Percentiles rank a stretch among this genome's conserved stretches.
phyloP scores from a whole-genome alignment of 2,888 invertebrate species.

The Latrodectus hesperus region DNA sequence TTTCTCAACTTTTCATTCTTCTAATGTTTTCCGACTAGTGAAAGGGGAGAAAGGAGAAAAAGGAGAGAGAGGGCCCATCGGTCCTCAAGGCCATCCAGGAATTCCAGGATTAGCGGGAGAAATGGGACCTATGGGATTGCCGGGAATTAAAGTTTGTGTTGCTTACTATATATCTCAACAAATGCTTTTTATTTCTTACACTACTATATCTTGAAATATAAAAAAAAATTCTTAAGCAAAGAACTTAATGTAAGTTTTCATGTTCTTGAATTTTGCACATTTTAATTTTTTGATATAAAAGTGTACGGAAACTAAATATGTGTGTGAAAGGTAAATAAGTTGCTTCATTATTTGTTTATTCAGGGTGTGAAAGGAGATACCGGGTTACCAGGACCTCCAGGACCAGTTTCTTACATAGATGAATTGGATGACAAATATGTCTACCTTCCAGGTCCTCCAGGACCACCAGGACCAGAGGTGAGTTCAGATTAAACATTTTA shows the following conservation, averaged over 20 bases:
- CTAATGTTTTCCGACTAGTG: background rate
- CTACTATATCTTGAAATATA: no score
- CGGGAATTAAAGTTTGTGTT: conserved; percentile 40
- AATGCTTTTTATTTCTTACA: background rate
- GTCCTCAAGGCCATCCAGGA: conserved; percentile 59
- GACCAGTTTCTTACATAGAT: conserved; percentile 53
- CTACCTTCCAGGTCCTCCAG: conserved; percentile 71
- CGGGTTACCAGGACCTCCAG: conserved; percentile 78
- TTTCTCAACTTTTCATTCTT: no score
- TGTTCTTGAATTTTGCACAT: background rate
- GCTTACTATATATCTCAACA: background rate
- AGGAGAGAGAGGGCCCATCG: conserved; percentile 73
- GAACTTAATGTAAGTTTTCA: background rate
- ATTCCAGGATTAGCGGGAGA: conserved; percentile 48
- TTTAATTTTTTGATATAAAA: background rate
- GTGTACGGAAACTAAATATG: no score
- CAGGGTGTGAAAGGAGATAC: conserved; percentile 81
- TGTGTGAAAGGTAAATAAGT: no score
- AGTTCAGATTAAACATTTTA: background rate
- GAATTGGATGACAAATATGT: conserved; percentile 57
- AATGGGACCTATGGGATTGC: conserved; percentile 54
- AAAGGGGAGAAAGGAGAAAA: conserved; percentile 73
- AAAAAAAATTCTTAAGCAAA: background rate
- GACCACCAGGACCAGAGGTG: conserved; percentile 79
- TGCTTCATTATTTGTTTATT: conserved; percentile 41